Base-by-base conservation (phyloP, 92 coral and sea anemone species). In the Montipora capitata region DNA sequence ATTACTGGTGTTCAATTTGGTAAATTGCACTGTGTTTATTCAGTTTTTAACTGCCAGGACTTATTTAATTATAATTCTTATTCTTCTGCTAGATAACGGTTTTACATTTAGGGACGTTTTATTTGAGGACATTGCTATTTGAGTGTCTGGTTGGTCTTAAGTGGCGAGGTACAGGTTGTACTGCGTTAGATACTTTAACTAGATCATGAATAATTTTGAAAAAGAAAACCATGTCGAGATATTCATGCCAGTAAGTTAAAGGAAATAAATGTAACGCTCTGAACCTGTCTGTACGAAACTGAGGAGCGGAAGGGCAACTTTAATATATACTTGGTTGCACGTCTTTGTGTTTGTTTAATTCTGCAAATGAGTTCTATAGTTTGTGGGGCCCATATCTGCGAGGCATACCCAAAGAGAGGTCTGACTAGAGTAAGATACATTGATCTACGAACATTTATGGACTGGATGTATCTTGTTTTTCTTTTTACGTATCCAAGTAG, bases 81-180 rank as follows among this genome's bases (percentile, higher is more conserved):
- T 27, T 20, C 12, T 62, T 62, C 68, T 62, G 68, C 5, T 20
- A 62, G 68, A 14, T 62, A 62, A 62, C 68, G 68, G 68, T 62
- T 62, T 62, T 62, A 62, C 35, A 2, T 62, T 62, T 62, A 62
- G 68, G 68, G 68, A 15, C 68, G 68, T 62, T 62, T 5, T 66
- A 66, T 66, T 66, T 66, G 72, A 66, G 72, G 72, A 66, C 72
- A 66, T 66, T 66, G 40, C 72, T 66, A 54, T 54, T 54, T 54
- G 59, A 54, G 59, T 54, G 10, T 54, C 59, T 54, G 59, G 59
- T 54, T 54, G 59, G 59, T 54, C 59, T 54, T 54, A 15, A 54
- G 6, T 48, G 69, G 12, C 3, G 2, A 63, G 69, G 69, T 5
- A 66, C 72, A 15, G 72, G 72, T 66, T 66, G 72, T 66, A 17